phyloP scores from a whole-genome alignment of 2,113 vertebrate genomes.

The Pontoporia blainvillei region DNA sequence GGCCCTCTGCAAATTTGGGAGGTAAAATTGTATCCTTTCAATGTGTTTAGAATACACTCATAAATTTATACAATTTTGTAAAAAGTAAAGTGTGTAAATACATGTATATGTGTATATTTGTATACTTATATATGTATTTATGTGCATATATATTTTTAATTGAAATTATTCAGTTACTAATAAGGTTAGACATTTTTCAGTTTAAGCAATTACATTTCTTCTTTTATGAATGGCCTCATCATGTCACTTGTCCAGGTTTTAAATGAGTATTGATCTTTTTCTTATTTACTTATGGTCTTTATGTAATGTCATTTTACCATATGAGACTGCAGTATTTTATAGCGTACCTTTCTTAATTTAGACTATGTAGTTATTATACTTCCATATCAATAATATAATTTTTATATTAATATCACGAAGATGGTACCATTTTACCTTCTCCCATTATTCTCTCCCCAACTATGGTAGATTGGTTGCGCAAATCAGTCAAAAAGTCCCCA shows the following conservation, averaged over 20 bases:
- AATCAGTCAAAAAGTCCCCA: neutral
- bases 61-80: neutral
- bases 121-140: neutral
- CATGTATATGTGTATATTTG: neutral
- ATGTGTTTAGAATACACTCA: neutral
- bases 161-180: neutral
- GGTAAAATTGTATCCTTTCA: neutral
- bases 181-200: constrained; percentile 11
- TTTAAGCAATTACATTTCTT: neutral
- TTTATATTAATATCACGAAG: neutral
- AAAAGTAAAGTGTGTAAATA: neutral
- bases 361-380: neutral
- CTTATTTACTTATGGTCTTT: neutral
- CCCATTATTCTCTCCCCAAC: neutral
- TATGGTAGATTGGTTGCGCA: neutral
- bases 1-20: neutral
- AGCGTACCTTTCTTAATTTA: neutral
- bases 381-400: neutral
- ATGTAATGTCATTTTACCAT: neutral
- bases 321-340: neutral
- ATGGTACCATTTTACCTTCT: neutral
- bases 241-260: neutral
- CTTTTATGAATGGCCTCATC: neutral
- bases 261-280: constrained; percentile 15
- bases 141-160: neutral